These are phyloP conservation scores for Zygaena filipendulae DNA, from an alignment of 2,888 invertebrate species.

Conservation along the genomic window DNA sequence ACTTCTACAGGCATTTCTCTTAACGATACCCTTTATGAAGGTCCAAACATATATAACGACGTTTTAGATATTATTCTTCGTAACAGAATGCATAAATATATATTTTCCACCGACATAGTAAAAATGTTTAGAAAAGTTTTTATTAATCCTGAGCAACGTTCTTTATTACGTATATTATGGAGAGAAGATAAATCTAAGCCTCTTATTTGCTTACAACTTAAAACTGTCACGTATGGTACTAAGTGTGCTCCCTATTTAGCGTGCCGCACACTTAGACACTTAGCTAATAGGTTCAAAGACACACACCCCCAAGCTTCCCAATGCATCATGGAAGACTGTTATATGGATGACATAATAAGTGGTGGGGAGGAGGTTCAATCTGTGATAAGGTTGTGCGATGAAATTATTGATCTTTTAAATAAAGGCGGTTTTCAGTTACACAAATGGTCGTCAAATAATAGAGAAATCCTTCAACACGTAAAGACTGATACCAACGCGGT, in stretches of 20 bases:
- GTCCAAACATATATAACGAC: constrained; percentile 4
- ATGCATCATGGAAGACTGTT: constrained; percentile 2
- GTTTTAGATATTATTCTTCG: constrained; percentile 15
- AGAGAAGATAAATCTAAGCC: constrained; percentile 5
- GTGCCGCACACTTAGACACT: constrained; percentile 5
- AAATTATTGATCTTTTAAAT: constrained; percentile 6
- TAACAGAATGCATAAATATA: constrained; percentile 13
- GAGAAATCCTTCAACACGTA: neutral
- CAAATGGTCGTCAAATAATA: constrained; percentile 10
- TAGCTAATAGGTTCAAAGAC: constrained; percentile 5
- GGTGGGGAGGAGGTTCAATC: neutral
- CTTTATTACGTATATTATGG: constrained; percentile 7
- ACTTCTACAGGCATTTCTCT: constrained; percentile 7
- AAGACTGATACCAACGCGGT: neutral
- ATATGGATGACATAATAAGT: constrained; percentile 7
- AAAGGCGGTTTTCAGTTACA: constrained; percentile 9
- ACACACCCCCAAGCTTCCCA: constrained; percentile 3
- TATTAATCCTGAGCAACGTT: constrained; percentile 10
- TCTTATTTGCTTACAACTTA: constrained; percentile 6
- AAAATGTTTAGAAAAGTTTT: constrained; percentile 13
- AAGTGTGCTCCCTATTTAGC: constrained; percentile 11
- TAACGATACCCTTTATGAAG: constrained; percentile 2
- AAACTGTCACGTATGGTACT: constrained; percentile 11
- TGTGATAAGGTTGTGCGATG: neutral
- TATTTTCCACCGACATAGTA: constrained; percentile 12